Base-by-base conservation (phyloP, 2,888 invertebrate species). In the Xestia xanthographa region DNA sequence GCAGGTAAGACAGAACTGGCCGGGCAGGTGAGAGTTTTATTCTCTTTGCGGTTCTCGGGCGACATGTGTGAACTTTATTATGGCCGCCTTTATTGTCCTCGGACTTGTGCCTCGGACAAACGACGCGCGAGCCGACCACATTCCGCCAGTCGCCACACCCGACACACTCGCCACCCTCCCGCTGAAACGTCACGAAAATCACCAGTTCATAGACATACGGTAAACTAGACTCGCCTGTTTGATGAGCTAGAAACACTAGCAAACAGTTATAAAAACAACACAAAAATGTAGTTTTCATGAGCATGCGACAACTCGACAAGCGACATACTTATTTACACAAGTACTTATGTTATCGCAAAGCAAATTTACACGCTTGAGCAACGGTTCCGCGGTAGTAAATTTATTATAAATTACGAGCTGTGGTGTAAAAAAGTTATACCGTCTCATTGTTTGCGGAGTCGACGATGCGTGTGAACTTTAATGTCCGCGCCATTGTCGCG, bases 11-110 rank as follows among this genome's bases (percentile, higher is more conserved):
- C 86, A 86, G 87, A 91, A 92, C 92, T 90, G 91, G 92, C 88
- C 81, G 79, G 88, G 90, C 92, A 91, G 93, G 93, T 93, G 93
- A 93, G 93, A 89, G 90, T 93, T 94, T 93, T 94, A 91, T 92
- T 93, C 91, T 91, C 85, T 94, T 93, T 93, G 93, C 92, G 91
- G 92, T 90, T 87, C 87, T 84, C 85, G 86, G 85, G 81, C 89
- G 93, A 92, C 94, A 94, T 91, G 92, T 94, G 94, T 93, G 94
- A 94, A 94, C 93, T 94, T 95, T 94, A 95, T 95, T 93, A 93
- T 90, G 89, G 89, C 90, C 86, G 90, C 89, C 92, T 94, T 94
- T 94, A 92, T 94, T 92, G 91, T 91, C 82, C 72, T 71, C 83
- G 56, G 56, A 17, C 26, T 26, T 56, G 56, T 56, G 56, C 26